Evolutionary conservation across 1,140 invertebrate genomes (phyloP), one percentile per base, ranked within the genome.

Genomic region (Stegodyphus dumicola): DNA sequence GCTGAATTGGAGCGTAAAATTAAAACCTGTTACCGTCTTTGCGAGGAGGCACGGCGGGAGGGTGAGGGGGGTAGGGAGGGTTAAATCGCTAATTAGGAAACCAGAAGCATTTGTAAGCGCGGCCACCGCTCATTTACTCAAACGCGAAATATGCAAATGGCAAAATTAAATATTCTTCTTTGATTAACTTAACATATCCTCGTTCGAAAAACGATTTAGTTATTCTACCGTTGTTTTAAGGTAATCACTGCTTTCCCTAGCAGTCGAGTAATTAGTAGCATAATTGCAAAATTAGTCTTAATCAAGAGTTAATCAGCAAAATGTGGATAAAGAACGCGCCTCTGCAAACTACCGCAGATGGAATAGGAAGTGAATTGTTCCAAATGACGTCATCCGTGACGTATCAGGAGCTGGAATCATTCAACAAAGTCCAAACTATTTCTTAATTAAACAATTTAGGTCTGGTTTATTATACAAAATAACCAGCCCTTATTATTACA

Each of bases 221-320:
- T 71, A 80, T 80, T 80, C 78, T 17, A 64, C 78, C 69, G 78
- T 80, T 80, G 78, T 80, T 80, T 80, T 80, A 80, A 80, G 67
- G 78, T 80, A 80, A 80, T 80, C 78, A 71, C 17, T 70, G 69
- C 65, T 80, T 60, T 60, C 53, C 33, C 53, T 60, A 9, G 10
- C 54, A 54, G 53, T 80, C 7, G 67, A 80, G 67, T 80, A 80
- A 80, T 80, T 80, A 80, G 78, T 73, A 80, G 71, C 78, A 80
- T 80, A 80, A 80, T 80, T 80, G 78, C 78, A 67, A 80, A 80
- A 80, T 80, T 80, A 80, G 67, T 80, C 78, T 80, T 80, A 80
- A 80, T 80, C 78, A 73, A 71, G 78, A 80, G 67, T 80, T 80
- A 80, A 80, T 80, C 69, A 80, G 78, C 52, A 60, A 80, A 73